Base-by-base conservation (phyloP, 2,113 vertebrate genomes). In the Python bivittatus region DNA sequence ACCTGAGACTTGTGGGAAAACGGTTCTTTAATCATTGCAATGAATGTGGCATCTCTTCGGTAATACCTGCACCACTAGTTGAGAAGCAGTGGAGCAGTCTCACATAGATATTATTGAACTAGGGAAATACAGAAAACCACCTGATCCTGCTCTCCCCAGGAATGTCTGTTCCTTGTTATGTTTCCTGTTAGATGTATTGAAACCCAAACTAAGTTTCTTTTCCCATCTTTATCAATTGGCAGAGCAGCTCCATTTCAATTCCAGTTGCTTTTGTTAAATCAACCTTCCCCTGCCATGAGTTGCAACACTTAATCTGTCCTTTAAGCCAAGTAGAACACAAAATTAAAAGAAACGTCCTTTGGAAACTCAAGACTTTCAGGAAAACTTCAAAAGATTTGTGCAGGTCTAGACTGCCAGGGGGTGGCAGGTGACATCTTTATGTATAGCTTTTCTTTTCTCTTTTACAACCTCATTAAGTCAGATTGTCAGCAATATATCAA, bases 321-420 rank as follows among this genome's bases (percentile, higher is more conserved):
- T 53, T 42, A 38, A 23, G 58, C 5, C 4, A 72, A 91, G 4
- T 38, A 12, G 84, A 90, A 68, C 60, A 0, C 42, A 89, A 88
- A 94, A 29, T 22, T 89, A 88, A 57, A 92, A 61, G 29, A 54
- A 89, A 88, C 64, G 2, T n/a, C n/a, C n/a, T 88, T 1, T 3
- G 23, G 42, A 92, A 89, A 17, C 61, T 33, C 89, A 91, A 2
- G 88, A 7, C 7, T 13, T 89, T 95, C 93, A 93, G 84, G 1
- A 88, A 88, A 17, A 42, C 0, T 60, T 2, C 86, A 60, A 38
- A 56, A 92, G 1, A 61, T 88, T 2, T 57, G 3, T 90, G 0
- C 42, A 83, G 20, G 84, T 95, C 93, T 93, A 52, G 92, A 56
- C 17, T 0, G 68, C 83, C 92, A 48, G 2, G n/a, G 56, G 93